Evolutionary conservation across 2,888 invertebrate genomes (phyloP).

Genomic region (Beris chalybata): DNA sequence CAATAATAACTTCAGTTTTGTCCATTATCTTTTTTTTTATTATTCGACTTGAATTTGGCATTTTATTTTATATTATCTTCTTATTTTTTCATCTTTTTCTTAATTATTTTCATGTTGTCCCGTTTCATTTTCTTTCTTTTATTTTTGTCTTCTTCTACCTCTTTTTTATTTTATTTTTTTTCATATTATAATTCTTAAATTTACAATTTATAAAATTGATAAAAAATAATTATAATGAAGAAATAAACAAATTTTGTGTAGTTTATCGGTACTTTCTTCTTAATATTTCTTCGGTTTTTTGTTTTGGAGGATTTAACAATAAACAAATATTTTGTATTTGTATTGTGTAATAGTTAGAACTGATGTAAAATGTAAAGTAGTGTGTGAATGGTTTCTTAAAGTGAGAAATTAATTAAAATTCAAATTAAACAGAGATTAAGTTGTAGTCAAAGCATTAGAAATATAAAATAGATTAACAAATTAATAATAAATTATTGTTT

Average conservation of each 20-base stretch:
- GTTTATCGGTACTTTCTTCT: not conserved
- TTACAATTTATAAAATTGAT: slow-evolving; percentile 10
- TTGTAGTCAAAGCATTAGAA: no score
- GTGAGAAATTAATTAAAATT: no score
- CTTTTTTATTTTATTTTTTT: not conserved
- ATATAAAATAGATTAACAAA: no score
- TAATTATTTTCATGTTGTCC: not conserved
- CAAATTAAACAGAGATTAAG: no score
- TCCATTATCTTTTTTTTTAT: not conserved
- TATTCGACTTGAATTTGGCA: not conserved
- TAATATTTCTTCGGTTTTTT: slow-evolving; percentile 12
- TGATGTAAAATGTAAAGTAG: no score
- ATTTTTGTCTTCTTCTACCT: not conserved
- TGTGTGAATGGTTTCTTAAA: no score
- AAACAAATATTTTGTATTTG: no score
- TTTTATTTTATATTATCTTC: not conserved
- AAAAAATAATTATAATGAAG: not conserved
- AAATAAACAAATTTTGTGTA: no score
- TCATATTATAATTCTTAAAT: not conserved
- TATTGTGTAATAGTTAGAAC: no score
- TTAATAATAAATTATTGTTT: no score
- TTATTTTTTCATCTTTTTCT: no score
- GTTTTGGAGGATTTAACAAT: no score
- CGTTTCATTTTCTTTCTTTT: not conserved
- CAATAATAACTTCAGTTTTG: not conserved